phyloP scores from a whole-genome alignment of 1,140 invertebrate species.

The Drosophila azteca region DNA sequence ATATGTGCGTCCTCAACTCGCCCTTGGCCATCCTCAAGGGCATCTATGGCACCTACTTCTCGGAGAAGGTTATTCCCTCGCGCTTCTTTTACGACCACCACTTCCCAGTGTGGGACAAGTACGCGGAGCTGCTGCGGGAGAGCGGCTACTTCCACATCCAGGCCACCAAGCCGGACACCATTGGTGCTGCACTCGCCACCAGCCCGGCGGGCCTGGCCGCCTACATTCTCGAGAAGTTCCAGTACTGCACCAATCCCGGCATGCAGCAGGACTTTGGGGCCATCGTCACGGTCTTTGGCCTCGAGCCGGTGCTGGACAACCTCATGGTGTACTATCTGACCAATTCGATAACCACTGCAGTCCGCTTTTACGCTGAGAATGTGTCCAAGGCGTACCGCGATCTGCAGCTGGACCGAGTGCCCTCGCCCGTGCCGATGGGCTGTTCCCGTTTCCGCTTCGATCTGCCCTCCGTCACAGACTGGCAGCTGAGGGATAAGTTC shows the following conservation, averaged over 20 bases:
- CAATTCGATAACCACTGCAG: conserved; percentile 89
- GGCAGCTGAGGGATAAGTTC: conserved; percentile 86
- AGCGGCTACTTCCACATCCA: conserved; percentile 93
- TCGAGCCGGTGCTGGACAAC: conserved; percentile 93
- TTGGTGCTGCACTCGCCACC: conserved; percentile 87
- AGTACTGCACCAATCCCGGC: conserved; percentile 91
- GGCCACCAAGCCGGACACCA: conserved; percentile 95
- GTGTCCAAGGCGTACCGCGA: conserved; percentile 81
- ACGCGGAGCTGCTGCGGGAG: conserved; percentile 86
- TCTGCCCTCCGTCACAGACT: conserved; percentile 86
- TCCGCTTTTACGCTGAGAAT: conserved; percentile 90
- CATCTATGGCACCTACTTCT: conserved; percentile 63
- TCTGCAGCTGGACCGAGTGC: conserved; percentile 85
- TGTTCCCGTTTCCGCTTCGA: conserved; percentile 88
- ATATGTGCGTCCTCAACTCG: conserved; percentile 84
- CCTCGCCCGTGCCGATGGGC: conserved; percentile 87
- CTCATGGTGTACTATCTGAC: conserved; percentile 94
- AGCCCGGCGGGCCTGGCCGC: conserved; percentile 90
- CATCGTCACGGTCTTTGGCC: conserved; percentile 85
- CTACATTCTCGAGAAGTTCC: conserved; percentile 95
- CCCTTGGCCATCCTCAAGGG: conserved; percentile 62
- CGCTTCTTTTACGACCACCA: conserved; percentile 85
- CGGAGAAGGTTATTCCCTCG: conserved; percentile 83
- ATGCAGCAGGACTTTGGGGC: conserved; percentile 86
- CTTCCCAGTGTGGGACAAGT: conserved; percentile 86